phyloP scores from a whole-genome alignment of 2,113 vertebrate species.

The Oryzias curvinotus region DNA sequence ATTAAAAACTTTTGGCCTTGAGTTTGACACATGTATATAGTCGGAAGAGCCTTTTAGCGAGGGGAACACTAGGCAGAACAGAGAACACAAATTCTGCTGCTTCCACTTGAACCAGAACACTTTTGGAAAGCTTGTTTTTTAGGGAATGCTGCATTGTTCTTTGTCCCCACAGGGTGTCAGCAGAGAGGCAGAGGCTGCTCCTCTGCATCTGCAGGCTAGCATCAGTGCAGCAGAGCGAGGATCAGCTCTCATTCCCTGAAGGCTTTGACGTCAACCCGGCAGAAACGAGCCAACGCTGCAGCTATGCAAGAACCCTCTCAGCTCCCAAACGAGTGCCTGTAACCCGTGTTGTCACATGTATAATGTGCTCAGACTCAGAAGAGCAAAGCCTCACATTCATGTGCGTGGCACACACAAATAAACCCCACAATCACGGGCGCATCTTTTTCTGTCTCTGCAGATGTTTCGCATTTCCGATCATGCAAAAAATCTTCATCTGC shows the following conservation, averaged over 20 bases:
- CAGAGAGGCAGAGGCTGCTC: neutral
- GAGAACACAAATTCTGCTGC: no score
- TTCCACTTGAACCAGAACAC: no score
- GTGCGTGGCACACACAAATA: neutral
- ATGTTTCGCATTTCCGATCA: slow-evolving; percentile 4
- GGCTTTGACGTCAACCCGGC: slow-evolving; percentile 56
- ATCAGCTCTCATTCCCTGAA: slow-evolving; percentile 16
- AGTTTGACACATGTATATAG: no score
- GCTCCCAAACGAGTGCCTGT: slow-evolving; percentile 3
- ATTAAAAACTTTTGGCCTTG: no score
- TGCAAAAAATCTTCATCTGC: neutral
- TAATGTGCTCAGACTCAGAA: slow-evolving; percentile 24
- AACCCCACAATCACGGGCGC: neutral
- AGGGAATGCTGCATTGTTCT: neutral
- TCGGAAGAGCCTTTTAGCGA: no score
- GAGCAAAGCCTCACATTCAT: slow-evolving; percentile 1
- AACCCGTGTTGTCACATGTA: slow-evolving; percentile 25
- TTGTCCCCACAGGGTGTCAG: slow-evolving; percentile 37
- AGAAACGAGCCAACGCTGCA: slow-evolving; percentile 40
- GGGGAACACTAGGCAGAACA: no score
- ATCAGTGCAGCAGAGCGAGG: slow-evolving; percentile 37
- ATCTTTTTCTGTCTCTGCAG: slow-evolving; percentile 9
- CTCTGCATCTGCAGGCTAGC: slow-evolving; percentile 9
- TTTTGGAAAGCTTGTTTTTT: neutral
- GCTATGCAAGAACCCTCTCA: slow-evolving; percentile 18